These are phyloP conservation scores for Oscheius sp. DNA, from an alignment of 2,888 invertebrate species.

Conservation along the genomic window DNA sequence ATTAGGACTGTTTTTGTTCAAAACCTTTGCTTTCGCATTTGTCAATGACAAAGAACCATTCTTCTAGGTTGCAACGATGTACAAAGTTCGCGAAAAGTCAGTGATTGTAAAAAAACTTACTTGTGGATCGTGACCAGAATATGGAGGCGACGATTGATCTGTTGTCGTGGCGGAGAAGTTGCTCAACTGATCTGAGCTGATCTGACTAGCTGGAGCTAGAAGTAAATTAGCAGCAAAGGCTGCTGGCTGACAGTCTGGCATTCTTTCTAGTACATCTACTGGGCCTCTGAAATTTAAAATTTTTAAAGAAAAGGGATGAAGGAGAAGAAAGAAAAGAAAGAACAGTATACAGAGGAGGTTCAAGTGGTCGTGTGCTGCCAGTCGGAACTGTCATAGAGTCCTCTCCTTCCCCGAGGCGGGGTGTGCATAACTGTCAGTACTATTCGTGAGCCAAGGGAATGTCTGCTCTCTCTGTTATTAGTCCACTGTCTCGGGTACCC, in stretches of 20 bases:
- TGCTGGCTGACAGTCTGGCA: constrained; percentile 19
- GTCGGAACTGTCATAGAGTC: background rate
- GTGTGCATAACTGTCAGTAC: constrained; percentile 31
- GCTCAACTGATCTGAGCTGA: constrained; percentile 23
- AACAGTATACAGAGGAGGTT: background rate
- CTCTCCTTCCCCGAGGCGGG: background rate
- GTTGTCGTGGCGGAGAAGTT: constrained; percentile 26
- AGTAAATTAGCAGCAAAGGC: constrained; percentile 16
- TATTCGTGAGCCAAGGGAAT: constrained; percentile 21
- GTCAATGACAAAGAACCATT: background rate
- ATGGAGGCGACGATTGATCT: constrained; percentile 31
- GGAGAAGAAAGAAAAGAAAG: background rate
- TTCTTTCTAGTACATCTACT: constrained; percentile 22
- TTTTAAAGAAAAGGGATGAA: background rate
- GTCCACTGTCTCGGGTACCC: background rate
- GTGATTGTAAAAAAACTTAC: background rate
- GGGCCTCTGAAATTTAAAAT: background rate
- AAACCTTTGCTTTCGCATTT: background rate
- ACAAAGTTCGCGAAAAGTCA: background rate
- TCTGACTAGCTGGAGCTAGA: constrained; percentile 15
- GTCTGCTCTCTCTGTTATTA: background rate
- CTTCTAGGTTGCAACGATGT: too few species aligned
- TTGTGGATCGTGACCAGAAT: constrained; percentile 27
- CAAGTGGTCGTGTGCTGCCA: background rate
- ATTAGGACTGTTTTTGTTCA: too few species aligned